Evolutionary conservation across 2,888 invertebrate species (phyloP).

Genomic region (Cotesia congregata): DNA sequence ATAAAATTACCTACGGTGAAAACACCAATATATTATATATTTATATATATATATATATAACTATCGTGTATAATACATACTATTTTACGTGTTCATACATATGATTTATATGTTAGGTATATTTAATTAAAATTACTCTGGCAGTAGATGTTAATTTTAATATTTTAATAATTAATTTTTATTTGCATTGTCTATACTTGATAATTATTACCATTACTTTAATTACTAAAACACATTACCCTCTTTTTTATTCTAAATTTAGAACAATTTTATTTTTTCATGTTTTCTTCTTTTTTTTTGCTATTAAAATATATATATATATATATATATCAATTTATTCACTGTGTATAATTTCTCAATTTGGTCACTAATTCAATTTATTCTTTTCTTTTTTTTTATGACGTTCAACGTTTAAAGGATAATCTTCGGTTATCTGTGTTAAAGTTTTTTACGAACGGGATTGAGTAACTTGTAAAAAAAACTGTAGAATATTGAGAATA

Average conservation of each 20-base stretch:
- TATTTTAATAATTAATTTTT: slow-evolving; percentile 51
- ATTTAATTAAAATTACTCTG: neutral
- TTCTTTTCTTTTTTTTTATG: too few relatives aligned
- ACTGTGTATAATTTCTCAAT: too few relatives aligned
- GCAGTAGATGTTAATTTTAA: too few relatives aligned
- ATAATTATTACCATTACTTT: slow-evolving; percentile 32
- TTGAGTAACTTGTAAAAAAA: neutral
- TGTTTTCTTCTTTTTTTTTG: too few relatives aligned
- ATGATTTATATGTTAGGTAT: neutral
- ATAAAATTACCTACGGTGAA: slow-evolving; percentile 22
- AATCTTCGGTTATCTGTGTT: too few relatives aligned
- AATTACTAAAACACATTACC: slow-evolving; percentile 7
- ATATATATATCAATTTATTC: too few relatives aligned
- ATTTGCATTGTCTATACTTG: neutral
- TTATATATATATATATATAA: neutral
- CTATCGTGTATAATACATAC: neutral
- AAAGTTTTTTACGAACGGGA: too few relatives aligned
- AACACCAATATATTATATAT: slow-evolving; percentile 8
- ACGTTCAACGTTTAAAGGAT: too few relatives aligned
- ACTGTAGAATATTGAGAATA: neutral
- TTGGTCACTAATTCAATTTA: too few relatives aligned
- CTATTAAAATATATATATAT: too few relatives aligned
- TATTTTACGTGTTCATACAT: too few relatives aligned
- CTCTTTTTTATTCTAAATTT: slow-evolving; percentile 20
- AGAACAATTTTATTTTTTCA: too few relatives aligned